phyloP scores from a whole-genome alignment of 1,140 invertebrate genomes.

The Galleria mellonella region DNA sequence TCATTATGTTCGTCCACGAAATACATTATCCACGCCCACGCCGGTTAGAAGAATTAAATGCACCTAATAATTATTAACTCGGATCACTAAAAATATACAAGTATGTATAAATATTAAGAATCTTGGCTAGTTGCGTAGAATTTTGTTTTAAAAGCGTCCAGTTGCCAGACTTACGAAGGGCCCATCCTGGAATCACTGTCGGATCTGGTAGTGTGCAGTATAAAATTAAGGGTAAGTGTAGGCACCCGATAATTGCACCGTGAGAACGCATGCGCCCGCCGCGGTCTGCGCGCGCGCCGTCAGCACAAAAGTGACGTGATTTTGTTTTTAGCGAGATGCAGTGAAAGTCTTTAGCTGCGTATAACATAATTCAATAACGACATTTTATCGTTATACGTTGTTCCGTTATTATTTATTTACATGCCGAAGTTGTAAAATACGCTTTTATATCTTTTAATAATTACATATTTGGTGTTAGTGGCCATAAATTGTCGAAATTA shows the following conservation, averaged over 20 bases:
- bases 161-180: constrained; percentile 3
- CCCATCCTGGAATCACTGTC: constrained; percentile 12
- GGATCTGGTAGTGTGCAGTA: constrained; percentile 29
- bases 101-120: too few relatives aligned
- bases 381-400: too few relatives aligned
- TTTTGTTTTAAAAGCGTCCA: constrained; percentile 3
- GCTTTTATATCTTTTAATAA: too few relatives aligned
- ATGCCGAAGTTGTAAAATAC: too few relatives aligned
- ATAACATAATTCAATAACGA: background rate
- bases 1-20: constrained; percentile 51
- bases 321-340: constrained; percentile 2
- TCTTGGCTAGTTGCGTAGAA: background rate
- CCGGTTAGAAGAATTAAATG: constrained; percentile 5
- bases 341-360: constrained; percentile 1
- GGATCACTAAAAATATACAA: constrained; percentile 3
- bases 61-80: constrained; percentile 24
- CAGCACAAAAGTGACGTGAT: constrained; percentile 15
- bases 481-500: too few relatives aligned
- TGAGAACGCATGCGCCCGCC: constrained; percentile 30
- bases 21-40: constrained; percentile 49
- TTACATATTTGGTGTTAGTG: too few relatives aligned
- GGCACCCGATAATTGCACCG: constrained; percentile 60
- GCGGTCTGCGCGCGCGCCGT: constrained; percentile 16
- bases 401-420: too few relatives aligned
- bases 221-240: constrained; percentile 60